Percentiles rank a stretch among this genome's conserved stretches.
phyloP scores from a whole-genome alignment of 2,797 vertebrate species.

The Coracias cyanogaster region DNA sequence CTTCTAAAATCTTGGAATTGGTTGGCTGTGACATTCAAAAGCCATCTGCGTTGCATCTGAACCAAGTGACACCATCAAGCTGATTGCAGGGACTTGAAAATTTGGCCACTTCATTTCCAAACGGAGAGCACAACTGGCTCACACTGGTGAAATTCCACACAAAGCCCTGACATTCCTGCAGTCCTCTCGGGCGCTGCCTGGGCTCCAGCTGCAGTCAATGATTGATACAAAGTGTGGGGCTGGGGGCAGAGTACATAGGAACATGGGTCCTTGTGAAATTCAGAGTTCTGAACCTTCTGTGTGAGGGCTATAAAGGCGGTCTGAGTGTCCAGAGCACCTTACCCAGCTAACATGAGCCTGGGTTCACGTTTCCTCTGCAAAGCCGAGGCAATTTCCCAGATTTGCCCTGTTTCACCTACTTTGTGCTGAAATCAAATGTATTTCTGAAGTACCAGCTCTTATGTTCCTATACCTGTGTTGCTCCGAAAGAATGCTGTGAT shows the following conservation, averaged over 20 bases:
- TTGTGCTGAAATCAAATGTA: not conserved
- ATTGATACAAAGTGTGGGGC: constrained; percentile 5
- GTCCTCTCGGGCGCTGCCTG: not conserved
- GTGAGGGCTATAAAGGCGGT: not conserved
- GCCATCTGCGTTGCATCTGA: not conserved
- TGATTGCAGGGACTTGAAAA: not conserved
- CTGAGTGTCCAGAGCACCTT: not conserved
- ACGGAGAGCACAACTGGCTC: not conserved
- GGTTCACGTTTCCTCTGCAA: not conserved
- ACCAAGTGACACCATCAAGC: not conserved
- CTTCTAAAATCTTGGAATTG: not conserved
- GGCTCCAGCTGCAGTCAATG: constrained; percentile 40
- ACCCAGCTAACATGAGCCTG: not conserved
- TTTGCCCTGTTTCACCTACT: not conserved
- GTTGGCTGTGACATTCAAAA: not conserved
- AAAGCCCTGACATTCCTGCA: constrained; percentile 7
- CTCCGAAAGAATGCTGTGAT: not conserved
- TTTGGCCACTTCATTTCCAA: not conserved
- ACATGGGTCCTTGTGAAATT: constrained; percentile 24
- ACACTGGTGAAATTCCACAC: constrained; percentile 24
- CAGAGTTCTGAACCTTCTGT: not conserved
- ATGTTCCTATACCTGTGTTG: fast-evolving
- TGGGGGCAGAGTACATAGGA: constrained; percentile 24
- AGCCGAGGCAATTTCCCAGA: not conserved
- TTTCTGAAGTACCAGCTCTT: not conserved